phyloP scores from a whole-genome alignment of 2,797 vertebrate species.

The Simalia tracyae region DNA sequence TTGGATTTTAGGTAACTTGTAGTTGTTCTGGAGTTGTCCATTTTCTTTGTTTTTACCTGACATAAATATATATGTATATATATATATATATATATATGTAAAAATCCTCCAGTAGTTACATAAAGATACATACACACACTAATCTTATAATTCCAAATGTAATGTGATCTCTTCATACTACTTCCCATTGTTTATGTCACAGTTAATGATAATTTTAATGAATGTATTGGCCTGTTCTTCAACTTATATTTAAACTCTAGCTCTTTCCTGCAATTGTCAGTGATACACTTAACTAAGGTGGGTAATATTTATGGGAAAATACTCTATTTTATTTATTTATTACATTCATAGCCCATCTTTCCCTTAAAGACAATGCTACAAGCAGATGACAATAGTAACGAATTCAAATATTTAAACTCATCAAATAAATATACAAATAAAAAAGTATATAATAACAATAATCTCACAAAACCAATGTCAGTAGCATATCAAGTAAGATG shows the following conservation, averaged over 20 bases:
- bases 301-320: neutral
- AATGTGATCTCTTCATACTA: neutral
- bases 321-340: neutral
- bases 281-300: neutral
- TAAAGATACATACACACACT: conserved; percentile 8
- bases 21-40: conserved; percentile 77
- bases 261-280: neutral
- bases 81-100: neutral
- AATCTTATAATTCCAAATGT: neutral
- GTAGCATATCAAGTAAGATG: neutral
- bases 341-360: neutral
- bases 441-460: neutral
- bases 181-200: neutral
- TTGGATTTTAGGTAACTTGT: conserved; percentile 71
- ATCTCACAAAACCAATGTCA: neutral
- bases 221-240: neutral
- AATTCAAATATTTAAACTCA: neutral
- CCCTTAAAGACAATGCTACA: neutral
- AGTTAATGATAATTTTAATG: neutral
- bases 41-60: conserved; percentile 76
- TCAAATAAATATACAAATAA: neutral
- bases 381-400: neutral
- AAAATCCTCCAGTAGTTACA: neutral
- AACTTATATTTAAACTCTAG: neutral
- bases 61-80: conserved; percentile 29